Conservation (phyloP, 2,888 invertebrate genomes). For the Beris morrisii region DNA sequence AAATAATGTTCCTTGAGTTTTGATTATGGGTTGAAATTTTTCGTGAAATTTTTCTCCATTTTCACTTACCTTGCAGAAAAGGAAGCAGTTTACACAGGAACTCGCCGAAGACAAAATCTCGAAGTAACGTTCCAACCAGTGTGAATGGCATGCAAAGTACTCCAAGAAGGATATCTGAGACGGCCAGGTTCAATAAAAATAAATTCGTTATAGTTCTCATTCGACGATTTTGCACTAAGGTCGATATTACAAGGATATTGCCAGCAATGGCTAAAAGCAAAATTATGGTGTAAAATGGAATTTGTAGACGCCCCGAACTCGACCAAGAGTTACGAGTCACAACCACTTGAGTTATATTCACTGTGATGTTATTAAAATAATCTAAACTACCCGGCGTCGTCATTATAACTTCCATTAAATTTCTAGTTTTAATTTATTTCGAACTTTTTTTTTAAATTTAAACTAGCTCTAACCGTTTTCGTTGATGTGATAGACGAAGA, state of each 20-base stretch:
- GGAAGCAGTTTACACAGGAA: conserved; percentile 72
- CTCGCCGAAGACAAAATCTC: conserved; percentile 73
- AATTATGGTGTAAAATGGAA: conserved; percentile 71
- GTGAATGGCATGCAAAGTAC: conserved; percentile 80
- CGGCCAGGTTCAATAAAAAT: conserved; percentile 72
- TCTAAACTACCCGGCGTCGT: conserved; percentile 6
- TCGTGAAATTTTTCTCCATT: too few relatives aligned
- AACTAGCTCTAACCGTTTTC: conserved; percentile 14
- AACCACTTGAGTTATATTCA: conserved; percentile 2
- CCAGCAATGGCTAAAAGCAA: conserved; percentile 77
- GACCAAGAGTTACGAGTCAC: background rate
- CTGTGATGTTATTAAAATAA: conserved; percentile 8
- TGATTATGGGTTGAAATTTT: too few relatives aligned
- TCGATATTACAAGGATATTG: conserved; percentile 78
- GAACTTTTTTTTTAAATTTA: background rate
- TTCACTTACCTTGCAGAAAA: conserved; percentile 69
- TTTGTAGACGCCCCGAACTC: conserved; percentile 40
- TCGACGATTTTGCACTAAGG: conserved; percentile 71
- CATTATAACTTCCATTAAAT: conserved; percentile 2
- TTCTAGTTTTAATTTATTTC: background rate
- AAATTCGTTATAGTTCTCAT: conserved; percentile 81
- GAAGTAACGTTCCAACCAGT: conserved; percentile 65
- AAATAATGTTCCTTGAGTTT: too few relatives aligned
- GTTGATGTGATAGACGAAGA: background rate
- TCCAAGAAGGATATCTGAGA: conserved; percentile 70